phyloP scores from a whole-genome alignment of 2,113 vertebrate genomes.

The Salvator merianae region DNA sequence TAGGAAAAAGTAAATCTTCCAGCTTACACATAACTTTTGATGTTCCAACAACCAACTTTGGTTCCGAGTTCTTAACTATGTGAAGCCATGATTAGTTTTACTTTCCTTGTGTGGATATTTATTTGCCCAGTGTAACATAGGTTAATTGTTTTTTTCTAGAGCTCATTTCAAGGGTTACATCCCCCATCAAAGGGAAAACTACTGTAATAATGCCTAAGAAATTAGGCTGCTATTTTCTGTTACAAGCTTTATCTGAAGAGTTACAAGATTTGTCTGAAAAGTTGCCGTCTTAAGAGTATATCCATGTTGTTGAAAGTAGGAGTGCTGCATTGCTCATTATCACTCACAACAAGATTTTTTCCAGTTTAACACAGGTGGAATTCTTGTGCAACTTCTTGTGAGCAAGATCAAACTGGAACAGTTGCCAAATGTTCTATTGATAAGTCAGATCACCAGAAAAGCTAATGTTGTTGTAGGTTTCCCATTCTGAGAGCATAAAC shows the following conservation, averaged over 20 bases:
- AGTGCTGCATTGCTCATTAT: background rate
- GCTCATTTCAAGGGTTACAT: background rate
- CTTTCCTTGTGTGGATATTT: background rate
- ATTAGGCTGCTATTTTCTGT: background rate
- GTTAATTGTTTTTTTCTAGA: background rate
- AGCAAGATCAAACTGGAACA: background rate
- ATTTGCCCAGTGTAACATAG: background rate
- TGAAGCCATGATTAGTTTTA: background rate
- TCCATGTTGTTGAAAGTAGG: background rate
- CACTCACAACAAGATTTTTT: background rate
- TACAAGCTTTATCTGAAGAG: background rate
- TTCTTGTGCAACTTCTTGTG: background rate
- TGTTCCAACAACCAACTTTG: background rate
- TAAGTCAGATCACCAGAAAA: constrained; percentile 8
- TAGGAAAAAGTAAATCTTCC: too few relatives aligned
- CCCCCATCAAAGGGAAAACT: background rate
- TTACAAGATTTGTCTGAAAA: background rate
- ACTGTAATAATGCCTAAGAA: background rate
- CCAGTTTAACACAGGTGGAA: background rate
- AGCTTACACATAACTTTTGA: background rate
- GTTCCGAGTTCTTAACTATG: background rate
- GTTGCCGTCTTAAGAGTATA: background rate
- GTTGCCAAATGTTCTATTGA: background rate
- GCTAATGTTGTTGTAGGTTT: accelerated
- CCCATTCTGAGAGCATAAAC: background rate